Percentiles rank a stretch among this genome's conserved stretches.
Evolutionary conservation across 2,113 vertebrate genomes (phyloP).

Genomic region (Todiramphus chloris): DNA sequence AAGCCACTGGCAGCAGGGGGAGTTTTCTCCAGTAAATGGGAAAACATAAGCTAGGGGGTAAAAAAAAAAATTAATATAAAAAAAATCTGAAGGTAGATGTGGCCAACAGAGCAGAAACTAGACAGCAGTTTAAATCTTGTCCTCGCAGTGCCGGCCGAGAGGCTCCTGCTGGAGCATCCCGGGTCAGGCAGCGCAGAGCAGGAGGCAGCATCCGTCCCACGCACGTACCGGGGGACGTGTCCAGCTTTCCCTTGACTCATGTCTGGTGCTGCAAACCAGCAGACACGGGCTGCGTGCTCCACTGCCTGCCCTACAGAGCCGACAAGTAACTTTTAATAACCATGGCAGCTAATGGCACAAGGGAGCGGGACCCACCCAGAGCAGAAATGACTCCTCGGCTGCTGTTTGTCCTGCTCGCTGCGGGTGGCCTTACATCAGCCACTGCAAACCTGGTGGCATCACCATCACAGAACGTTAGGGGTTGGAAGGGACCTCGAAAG

Average conservation of each 20-base stretch:
- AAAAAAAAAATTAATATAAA: no score
- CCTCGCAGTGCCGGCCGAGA: fast-evolving
- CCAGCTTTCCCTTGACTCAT: conserved; percentile 34
- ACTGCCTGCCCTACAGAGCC: fast-evolving
- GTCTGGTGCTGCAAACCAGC: neutral
- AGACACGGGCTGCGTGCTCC: neutral
- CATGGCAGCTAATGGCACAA: neutral
- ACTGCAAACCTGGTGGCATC: neutral
- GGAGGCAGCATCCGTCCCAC: neutral
- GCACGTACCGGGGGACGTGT: neutral
- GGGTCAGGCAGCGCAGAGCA: neutral
- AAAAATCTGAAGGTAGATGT: neutral
- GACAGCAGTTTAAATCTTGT: neutral
- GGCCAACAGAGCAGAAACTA: neutral
- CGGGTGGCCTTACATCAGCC: neutral
- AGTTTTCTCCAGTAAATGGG: neutral
- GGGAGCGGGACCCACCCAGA: neutral
- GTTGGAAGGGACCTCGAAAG: no score
- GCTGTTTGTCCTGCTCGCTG: neutral
- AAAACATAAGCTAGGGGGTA: neutral
- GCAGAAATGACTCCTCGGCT: neutral
- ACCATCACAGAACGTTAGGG: neutral
- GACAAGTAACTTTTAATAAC: neutral
- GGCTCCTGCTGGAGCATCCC: neutral
- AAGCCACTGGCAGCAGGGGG: neutral